phyloP scores from a whole-genome alignment of 2,888 invertebrate genomes.

The Nephrotoma guestfalica region DNA sequence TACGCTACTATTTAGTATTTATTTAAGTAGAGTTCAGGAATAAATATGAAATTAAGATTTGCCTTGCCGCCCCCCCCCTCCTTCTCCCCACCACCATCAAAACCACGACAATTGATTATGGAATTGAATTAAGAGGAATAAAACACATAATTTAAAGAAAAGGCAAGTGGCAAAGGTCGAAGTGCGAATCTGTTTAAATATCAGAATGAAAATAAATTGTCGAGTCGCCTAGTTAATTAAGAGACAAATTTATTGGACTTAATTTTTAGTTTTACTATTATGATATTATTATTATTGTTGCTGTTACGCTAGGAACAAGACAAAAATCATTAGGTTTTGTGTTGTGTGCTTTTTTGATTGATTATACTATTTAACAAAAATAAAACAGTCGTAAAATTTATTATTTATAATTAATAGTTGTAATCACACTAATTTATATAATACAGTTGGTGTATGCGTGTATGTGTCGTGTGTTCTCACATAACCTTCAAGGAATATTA shows the following conservation, averaged over 20 bases:
- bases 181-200: background rate
- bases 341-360: background rate
- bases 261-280: background rate
- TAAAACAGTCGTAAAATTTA: background rate
- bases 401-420: background rate
- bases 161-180: background rate
- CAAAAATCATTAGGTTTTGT: background rate
- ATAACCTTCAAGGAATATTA: background rate
- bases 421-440: background rate
- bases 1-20: background rate
- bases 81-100: background rate
- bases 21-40: background rate
- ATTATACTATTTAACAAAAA: background rate
- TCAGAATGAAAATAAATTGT: background rate
- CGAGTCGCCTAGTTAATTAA: background rate
- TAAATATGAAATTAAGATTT: background rate
- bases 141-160: background rate
- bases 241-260: background rate
- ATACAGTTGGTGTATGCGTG: background rate
- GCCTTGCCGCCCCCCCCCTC: background rate
- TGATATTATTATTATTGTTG: background rate
- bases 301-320: background rate
- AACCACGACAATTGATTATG: background rate
- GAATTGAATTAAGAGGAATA: background rate
- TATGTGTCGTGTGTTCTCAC: background rate